Conservation (phyloP, 2,888 invertebrate species). For the Alcis repandata region DNA sequence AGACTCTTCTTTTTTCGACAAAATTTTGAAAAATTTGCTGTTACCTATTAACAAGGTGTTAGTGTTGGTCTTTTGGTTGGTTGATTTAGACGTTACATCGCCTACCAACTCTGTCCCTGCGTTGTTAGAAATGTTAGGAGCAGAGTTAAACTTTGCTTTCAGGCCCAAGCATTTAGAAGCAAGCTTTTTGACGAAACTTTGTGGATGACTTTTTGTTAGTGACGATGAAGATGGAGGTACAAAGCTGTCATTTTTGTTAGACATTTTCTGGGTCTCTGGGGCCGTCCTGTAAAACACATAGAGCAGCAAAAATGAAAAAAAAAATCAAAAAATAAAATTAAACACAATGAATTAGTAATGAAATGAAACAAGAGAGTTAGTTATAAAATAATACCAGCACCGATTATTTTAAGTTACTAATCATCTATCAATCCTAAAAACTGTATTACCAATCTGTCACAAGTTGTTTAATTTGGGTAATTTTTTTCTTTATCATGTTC, state of each 20-base stretch:
- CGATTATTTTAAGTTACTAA: slow-evolving; percentile 11
- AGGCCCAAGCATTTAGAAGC: slow-evolving; percentile 85
- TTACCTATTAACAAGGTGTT: slow-evolving; percentile 79
- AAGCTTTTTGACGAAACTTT: slow-evolving; percentile 84
- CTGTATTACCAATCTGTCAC: slow-evolving; percentile 58
- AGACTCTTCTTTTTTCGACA: slow-evolving; percentile 80
- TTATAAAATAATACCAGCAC: slow-evolving; percentile 36
- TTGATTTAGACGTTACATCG: slow-evolving; percentile 69
- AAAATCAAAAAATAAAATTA: slow-evolving; percentile 53
- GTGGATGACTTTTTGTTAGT: slow-evolving; percentile 78
- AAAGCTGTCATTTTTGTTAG: slow-evolving; percentile 78
- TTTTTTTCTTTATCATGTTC: slow-evolving; percentile 60
- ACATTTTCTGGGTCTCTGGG: slow-evolving; percentile 82
- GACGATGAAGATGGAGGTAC: slow-evolving; percentile 78
- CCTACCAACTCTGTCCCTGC: slow-evolving; percentile 68
- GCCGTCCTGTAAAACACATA: slow-evolving; percentile 85
- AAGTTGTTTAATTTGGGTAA: slow-evolving; percentile 62
- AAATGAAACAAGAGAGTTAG: slow-evolving; percentile 19
- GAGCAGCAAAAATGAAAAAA: slow-evolving; percentile 73
- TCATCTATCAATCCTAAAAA: not conserved
- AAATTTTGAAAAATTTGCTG: slow-evolving; percentile 81
- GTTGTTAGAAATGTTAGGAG: slow-evolving; percentile 82
- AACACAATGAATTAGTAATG: slow-evolving; percentile 28
- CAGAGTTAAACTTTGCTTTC: slow-evolving; percentile 82
- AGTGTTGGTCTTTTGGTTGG: slow-evolving; percentile 66